phyloP scores from a whole-genome alignment of 2,113 vertebrate species.

The Emydocephalus ijimae region DNA sequence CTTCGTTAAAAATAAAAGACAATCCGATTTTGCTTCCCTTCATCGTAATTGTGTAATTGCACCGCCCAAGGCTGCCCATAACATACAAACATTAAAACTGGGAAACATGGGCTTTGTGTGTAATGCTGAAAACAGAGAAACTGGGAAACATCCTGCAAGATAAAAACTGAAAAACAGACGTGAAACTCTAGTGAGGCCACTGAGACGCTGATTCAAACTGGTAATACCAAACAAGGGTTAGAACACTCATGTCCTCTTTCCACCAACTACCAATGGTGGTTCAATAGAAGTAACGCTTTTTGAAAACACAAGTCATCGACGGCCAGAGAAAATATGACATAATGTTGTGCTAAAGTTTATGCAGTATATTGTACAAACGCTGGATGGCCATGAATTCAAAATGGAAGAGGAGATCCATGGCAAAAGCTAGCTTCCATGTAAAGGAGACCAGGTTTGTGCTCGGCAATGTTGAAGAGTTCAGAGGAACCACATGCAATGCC shows the following conservation, averaged over 20 bases:
- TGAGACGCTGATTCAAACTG: constrained; percentile 22
- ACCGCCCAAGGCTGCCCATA: constrained; percentile 54
- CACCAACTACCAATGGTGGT: background rate
- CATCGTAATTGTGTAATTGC: constrained; percentile 45
- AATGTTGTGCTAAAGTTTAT: background rate
- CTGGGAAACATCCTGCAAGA: constrained; percentile 56
- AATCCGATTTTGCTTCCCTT: constrained; percentile 39
- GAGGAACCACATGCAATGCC: background rate
- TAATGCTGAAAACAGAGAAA: constrained; percentile 57
- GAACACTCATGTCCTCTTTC: background rate
- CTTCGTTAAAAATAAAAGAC: constrained; percentile 55
- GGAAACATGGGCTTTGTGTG: constrained; percentile 41
- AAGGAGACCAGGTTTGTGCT: background rate
- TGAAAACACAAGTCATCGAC: background rate
- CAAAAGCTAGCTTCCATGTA: fast-evolving
- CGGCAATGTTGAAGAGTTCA: fast-evolving
- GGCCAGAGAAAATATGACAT: background rate
- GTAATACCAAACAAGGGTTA: constrained; percentile 21
- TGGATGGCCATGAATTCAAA: fast-evolving
- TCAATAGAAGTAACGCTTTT: background rate
- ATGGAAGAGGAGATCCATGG: background rate
- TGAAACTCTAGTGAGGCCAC: constrained; percentile 43
- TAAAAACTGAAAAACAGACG: constrained; percentile 53
- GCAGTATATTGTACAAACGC: background rate
- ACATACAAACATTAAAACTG: constrained; percentile 55